These are phyloP conservation scores for Spatulosminthurus flaviceps DNA, from an alignment of 2,888 invertebrate genomes.

Conservation along the genomic window DNA sequence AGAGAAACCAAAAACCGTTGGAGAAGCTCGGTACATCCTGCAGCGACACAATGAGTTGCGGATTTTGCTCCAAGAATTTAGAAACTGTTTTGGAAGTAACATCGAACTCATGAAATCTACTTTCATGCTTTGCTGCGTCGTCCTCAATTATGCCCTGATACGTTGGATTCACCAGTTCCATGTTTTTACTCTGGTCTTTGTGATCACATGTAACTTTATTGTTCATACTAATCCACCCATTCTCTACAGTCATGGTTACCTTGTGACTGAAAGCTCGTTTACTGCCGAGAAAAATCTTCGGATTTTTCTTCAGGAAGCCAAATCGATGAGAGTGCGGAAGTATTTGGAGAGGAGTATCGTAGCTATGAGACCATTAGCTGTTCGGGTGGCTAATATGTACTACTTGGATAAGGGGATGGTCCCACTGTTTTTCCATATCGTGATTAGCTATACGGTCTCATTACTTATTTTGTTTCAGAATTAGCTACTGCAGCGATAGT, in stretches of 20 bases:
- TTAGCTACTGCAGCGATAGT: too few relatives aligned
- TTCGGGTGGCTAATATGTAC: background rate
- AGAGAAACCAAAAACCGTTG: background rate
- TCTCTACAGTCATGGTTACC: constrained; percentile 23
- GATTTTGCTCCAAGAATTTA: background rate
- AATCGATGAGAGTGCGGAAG: background rate
- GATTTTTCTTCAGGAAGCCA: background rate
- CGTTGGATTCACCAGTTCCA: background rate
- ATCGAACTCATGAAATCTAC: constrained; percentile 26
- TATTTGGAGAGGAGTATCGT: background rate
- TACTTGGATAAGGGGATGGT: constrained; percentile 15
- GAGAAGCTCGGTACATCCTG: background rate
- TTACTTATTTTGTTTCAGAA: constrained; percentile 1
- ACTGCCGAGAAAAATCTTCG: background rate
- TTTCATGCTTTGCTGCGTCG: background rate
- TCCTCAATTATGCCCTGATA: background rate
- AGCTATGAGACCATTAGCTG: background rate
- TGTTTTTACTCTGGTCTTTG: background rate
- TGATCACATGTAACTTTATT: background rate
- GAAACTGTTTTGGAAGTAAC: constrained; percentile 24
- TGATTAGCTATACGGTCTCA: constrained; percentile 4
- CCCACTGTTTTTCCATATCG: constrained; percentile 22
- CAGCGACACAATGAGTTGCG: background rate
- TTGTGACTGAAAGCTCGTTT: background rate
- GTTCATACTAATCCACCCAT: constrained; percentile 10